Percentiles rank a stretch among this genome's conserved stretches.
These are phyloP conservation scores for Cyclura pinguis DNA, from an alignment of 2,797 vertebrate species.

Conservation along the genomic window DNA sequence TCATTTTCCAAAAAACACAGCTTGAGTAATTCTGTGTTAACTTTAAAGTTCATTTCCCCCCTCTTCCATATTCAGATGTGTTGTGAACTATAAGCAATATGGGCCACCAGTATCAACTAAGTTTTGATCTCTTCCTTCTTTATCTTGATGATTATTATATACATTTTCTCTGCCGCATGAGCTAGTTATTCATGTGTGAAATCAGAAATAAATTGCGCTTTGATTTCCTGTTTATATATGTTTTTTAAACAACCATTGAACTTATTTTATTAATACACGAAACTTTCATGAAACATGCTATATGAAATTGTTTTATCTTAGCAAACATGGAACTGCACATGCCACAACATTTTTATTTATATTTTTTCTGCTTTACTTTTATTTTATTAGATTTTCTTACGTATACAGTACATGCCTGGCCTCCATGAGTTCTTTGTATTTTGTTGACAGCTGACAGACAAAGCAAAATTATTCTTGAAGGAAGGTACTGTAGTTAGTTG, in stretches of 20 bases:
- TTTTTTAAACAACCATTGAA: constrained; percentile 54
- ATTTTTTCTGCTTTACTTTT: constrained; percentile 51
- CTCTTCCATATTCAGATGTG: constrained; percentile 12
- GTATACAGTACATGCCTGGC: constrained; percentile 64
- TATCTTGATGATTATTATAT: neutral
- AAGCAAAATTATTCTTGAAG: constrained; percentile 78
- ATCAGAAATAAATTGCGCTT: constrained; percentile 29
- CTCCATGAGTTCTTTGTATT: constrained; percentile 77
- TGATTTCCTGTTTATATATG: constrained; percentile 42
- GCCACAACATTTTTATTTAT: constrained; percentile 59
- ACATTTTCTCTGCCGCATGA: constrained; percentile 40
- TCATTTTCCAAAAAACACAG: neutral
- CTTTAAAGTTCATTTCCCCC: constrained; percentile 42
- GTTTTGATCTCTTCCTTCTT: constrained; percentile 50
- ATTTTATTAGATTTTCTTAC: constrained; percentile 70
- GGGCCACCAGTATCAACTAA: constrained; percentile 24
- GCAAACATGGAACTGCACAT: constrained; percentile 51
- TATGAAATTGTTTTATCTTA: constrained; percentile 63
- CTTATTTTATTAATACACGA: constrained; percentile 60
- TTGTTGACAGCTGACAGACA: constrained; percentile 77
- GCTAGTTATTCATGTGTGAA: constrained; percentile 38
- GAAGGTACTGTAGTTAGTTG: constrained; percentile 79
- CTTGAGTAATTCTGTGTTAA: neutral
- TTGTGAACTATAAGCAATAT: neutral
- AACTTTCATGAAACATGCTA: constrained; percentile 46